These are phyloP conservation scores for Amphimallon solstitiale DNA, from an alignment of 2,888 invertebrate genomes.

Conservation along the genomic window DNA sequence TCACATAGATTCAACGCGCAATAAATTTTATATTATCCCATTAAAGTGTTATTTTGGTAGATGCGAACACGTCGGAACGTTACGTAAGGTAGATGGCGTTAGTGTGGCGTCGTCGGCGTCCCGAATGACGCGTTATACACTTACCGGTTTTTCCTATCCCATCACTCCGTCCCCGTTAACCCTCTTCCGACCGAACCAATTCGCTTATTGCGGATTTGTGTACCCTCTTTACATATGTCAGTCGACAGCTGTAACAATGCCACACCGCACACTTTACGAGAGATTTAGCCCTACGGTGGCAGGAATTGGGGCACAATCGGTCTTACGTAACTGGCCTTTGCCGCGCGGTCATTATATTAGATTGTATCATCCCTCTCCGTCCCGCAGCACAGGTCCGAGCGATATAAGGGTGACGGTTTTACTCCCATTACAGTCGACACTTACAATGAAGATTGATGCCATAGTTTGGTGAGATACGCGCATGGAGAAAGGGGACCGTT, in stretches of 20 bases:
- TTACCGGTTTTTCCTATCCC: no score
- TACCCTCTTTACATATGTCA: constrained; percentile 47
- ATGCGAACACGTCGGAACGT: no score
- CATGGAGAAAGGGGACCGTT: constrained; percentile 1
- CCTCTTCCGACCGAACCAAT: constrained; percentile 24
- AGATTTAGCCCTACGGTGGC: not conserved
- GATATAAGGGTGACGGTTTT: constrained; percentile 48
- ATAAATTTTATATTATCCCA: constrained; percentile 34
- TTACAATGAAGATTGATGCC: constrained; percentile 60
- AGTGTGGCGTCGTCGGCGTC: constrained; percentile 20
- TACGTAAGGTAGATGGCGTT: constrained; percentile 8
- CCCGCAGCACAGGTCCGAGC: not conserved
- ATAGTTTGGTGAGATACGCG: constrained; percentile 42
- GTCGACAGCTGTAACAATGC: constrained; percentile 57
- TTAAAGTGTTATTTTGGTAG: constrained; percentile 28
- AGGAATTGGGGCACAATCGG: constrained; percentile 44
- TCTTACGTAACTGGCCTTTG: constrained; percentile 52
- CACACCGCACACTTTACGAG: constrained; percentile 39
- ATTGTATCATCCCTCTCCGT: constrained; percentile 51
- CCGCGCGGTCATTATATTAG: constrained; percentile 58
- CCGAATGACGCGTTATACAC: not conserved
- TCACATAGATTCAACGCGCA: constrained; percentile 31
- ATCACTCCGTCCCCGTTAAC: not conserved
- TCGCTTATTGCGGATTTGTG: constrained; percentile 36
- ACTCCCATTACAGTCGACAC: constrained; percentile 55